phyloP scores from a whole-genome alignment of 2,888 invertebrate genomes.

The Euzetes globulus region DNA sequence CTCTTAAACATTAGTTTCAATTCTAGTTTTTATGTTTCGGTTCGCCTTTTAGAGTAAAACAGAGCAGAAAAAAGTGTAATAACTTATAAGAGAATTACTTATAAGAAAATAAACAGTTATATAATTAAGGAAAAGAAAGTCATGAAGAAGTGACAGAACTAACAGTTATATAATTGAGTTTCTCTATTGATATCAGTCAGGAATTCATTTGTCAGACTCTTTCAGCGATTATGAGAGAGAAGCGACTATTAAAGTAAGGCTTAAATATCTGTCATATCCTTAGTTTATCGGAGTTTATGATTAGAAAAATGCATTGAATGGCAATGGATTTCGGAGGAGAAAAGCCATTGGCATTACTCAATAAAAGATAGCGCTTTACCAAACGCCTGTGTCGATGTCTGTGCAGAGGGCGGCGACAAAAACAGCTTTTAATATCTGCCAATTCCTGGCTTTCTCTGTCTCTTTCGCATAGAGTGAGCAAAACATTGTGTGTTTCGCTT shows the following conservation, averaged over 20 bases:
- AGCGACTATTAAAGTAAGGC: background rate
- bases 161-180: background rate
- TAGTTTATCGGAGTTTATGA: background rate
- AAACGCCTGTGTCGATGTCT: background rate
- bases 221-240: background rate
- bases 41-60: too few species aligned
- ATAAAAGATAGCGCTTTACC: slow-evolving; percentile 25
- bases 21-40: too few species aligned
- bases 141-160: background rate
- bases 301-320: background rate
- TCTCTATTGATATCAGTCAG: background rate
- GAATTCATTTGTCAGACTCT: background rate
- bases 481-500: slow-evolving; percentile 11
- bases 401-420: background rate
- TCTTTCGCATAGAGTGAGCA: background rate
- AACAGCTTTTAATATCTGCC: background rate
- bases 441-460: background rate
- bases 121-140: background rate
- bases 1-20: background rate
- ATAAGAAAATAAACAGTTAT: too few species aligned
- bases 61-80: too few species aligned
- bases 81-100: too few species aligned
- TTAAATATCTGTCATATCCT: background rate
- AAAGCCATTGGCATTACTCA: slow-evolving; percentile 1
- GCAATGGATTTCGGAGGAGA: background rate